Evolutionary conservation across 2,888 invertebrate species (phyloP).

Genomic region (Ormyrus pomaceus): DNA sequence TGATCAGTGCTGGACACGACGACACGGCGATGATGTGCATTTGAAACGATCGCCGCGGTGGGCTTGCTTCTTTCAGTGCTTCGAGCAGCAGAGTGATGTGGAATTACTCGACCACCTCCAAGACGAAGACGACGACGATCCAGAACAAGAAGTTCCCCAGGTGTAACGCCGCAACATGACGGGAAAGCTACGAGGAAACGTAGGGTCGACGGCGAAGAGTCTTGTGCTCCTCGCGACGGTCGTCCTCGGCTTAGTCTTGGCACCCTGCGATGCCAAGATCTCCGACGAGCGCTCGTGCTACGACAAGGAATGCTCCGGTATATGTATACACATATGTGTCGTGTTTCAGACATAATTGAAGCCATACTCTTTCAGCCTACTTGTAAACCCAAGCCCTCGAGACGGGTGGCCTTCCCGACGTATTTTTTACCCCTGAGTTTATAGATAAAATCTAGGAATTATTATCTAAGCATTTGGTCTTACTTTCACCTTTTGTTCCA

Average conservation of each 20-base stretch:
- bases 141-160: conserved; percentile 1
- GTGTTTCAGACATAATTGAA: conserved; percentile 61
- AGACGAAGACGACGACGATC: conserved; percentile 14
- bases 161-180: conserved; percentile 27
- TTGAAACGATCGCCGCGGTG: conserved; percentile 2
- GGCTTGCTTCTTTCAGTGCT: conserved; percentile 7
- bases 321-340: conserved; percentile 67
- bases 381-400: conserved; percentile 46
- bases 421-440: conserved; percentile 29
- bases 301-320: conserved; percentile 84
- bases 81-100: conserved; percentile 38
- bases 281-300: conserved; percentile 85
- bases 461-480: no score
- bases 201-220: not conserved
- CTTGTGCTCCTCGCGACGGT: conserved; percentile 10
- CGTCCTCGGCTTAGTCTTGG: conserved; percentile 18
- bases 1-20: conserved; percentile 32
- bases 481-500: conserved; percentile 68
- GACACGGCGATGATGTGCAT: conserved; percentile 6
- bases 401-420: conserved; percentile 48
- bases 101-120: not conserved
- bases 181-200: not conserved
- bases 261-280: conserved; percentile 65
- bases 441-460: not conserved
- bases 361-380: conserved; percentile 67